Evolutionary conservation across 2,888 invertebrate species (phyloP), one percentile per base, ranked within the genome.

Genomic region (Busseola fusca): DNA sequence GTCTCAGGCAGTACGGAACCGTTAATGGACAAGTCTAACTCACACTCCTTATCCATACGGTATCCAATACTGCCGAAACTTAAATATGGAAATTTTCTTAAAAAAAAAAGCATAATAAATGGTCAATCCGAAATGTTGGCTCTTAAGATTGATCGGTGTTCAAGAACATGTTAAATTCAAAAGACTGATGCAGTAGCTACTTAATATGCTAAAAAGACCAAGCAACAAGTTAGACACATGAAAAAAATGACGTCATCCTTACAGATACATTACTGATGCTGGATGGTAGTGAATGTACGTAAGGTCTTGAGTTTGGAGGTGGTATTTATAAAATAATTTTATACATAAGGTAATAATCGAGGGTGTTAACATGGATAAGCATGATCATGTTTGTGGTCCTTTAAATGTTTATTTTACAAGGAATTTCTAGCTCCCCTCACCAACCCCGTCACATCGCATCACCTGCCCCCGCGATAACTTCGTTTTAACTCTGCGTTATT

Each of bases 131-230:
- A 91, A 90, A 87, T 81, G 79, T 81, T 81, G 52, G 67, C 82
- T 80, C 80, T 78, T 69, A 87, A 90, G 91, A 93, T 93, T 92
- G 90, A 93, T 93, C 85, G 87, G 60, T 63, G 54, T 75, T 72
- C 69, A 77, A 84, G 57, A 86, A 89, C 88, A 93, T 93, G 91
- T 90, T 90, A 91, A 72, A 92, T 93, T 93, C 90, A 92, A 76
- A 63, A 78, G 80, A 69, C 84, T 84, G 84, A 88, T 92, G 92
- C 91, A 92, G 86, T 87, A 84, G 83, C 70, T 84, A 77, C 77
- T 84, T 82, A 84, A 76, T 82, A 80, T 75, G 69, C 79, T 79
- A 81, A 80, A 82, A 72, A 72, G 64, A 72, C 80, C 62, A 85
- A 76, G 82, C 78, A 85, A 86, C 84, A 77, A 77, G 76, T 75